Base-by-base conservation (phyloP, 2,888 invertebrate genomes). In the Drosophila kokeensis region DNA sequence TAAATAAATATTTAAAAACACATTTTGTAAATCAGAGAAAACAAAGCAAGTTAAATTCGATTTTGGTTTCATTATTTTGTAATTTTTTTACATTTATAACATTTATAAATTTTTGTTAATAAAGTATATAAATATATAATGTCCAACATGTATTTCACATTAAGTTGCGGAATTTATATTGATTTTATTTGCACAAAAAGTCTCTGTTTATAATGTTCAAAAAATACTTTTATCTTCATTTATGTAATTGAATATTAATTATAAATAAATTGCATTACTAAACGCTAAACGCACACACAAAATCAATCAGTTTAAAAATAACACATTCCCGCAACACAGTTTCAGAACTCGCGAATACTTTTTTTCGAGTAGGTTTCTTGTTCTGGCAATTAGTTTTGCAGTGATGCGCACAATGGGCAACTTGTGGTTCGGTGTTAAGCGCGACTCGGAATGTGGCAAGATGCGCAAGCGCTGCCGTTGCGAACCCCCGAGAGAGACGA, bases 391-490 rank as follows among this genome's bases (percentile, higher is more conserved):
- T 45, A 54, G 49, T 59, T 76, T 71, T 60, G 73, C 53, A 58
- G 68, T 67, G 72, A 79, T 85, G 82, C 90, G 90, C 89, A 69
- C 74, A 70, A 76, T 62, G 69, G 62, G 83, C 82, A 89, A 82
- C 83, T 87, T 79, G 83, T 79, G 80, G 91, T 92, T 93, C 90
- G 92, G 92, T 92, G 89, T 90, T 92, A 84, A 91, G 91, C 92
- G 91, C 92, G 91, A 92, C 92, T 91, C 76, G 82, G 88, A 92
- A 90, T 91, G 93, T 91, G 92, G 92, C 92, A 92, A 90, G 90
- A 77, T 87, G 83, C 72, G 79, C 85, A 82, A 72, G 83, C 83
- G 85, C 85, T 89, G 83, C 76, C 77, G 78, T 78, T 79, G 68
- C 80, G 76, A 89, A 79, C 76, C 73, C 82, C 83, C 83, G 72